Conservation (phyloP, 2,113 vertebrate species). For the Grammatotria lemairii region DNA sequence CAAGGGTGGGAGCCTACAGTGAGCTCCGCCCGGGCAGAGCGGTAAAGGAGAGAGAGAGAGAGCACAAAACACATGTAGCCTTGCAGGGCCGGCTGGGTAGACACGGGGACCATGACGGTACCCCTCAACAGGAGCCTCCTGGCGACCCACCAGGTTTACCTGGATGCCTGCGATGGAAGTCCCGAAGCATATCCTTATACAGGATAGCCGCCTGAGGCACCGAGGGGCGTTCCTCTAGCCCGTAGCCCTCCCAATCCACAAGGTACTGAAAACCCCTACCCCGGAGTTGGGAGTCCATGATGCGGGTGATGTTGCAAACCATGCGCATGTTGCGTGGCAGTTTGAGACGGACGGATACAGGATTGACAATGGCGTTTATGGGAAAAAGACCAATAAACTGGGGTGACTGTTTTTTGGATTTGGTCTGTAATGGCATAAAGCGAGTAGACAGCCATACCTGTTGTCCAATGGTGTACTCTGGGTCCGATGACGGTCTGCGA, state of each 20-base stretch:
- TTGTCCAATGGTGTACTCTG: neutral
- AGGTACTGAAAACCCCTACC: neutral
- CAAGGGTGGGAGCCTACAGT: neutral
- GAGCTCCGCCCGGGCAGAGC: neutral
- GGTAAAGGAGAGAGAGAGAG: too few species aligned
- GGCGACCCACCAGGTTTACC: neutral
- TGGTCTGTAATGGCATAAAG: neutral
- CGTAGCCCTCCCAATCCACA: neutral
- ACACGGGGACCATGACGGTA: neutral
- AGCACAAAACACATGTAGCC: too few species aligned
- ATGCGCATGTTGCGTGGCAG: neutral
- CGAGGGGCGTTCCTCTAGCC: neutral
- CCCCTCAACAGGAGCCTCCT: neutral
- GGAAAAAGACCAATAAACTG: neutral
- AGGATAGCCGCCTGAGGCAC: neutral
- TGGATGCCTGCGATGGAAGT: neutral
- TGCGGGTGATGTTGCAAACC: neutral
- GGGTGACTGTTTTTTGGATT: neutral
- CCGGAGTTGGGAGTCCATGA: neutral
- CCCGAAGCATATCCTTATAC: neutral
- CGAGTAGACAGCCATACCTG: neutral
- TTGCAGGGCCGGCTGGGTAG: neutral
- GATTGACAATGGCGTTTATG: neutral
- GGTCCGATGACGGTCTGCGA: neutral
- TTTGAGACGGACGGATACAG: fast-evolving